A percentile compares a stretch with the other conserved stretches of the same genome.
phyloP scores from a whole-genome alignment of 1,140 invertebrate genomes.

The Rhopalosiphum maidis region DNA sequence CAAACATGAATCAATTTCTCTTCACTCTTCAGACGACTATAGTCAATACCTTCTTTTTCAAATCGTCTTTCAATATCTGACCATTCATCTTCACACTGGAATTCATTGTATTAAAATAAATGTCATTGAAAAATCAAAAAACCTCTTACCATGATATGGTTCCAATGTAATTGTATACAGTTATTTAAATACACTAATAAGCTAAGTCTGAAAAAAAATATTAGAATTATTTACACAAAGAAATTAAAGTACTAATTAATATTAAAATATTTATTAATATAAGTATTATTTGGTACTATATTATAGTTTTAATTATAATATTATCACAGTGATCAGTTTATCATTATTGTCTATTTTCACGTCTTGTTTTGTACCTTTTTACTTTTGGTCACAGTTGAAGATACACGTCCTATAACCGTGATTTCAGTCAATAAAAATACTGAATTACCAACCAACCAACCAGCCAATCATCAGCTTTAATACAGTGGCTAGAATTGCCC shows the following conservation, averaged over 20 bases:
- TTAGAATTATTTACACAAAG: neutral
- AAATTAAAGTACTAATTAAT: neutral
- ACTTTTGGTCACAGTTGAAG: no score
- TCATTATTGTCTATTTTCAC: no score
- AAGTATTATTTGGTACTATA: no score
- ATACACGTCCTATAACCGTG: no score
- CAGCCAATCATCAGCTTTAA: no score
- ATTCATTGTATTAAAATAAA: neutral
- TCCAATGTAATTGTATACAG: neutral
- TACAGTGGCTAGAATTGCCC: no score
- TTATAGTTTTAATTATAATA: no score
- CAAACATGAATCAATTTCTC: constrained; percentile 63
- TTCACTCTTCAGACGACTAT: constrained; percentile 60
- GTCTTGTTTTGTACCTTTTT: no score
- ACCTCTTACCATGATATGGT: neutral
- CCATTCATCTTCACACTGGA: constrained; percentile 63
- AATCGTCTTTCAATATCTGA: constrained; percentile 62
- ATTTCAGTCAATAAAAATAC: no score
- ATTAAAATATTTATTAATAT: neutral
- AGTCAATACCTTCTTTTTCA: constrained; percentile 62
- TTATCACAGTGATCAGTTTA: no score
- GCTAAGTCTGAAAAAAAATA: neutral
- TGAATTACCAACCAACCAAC: no score
- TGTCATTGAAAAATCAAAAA: neutral
- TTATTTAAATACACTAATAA: neutral